A percentile compares a stretch with the other conserved stretches of the same genome.
Evolutionary conservation across 2,113 vertebrate genomes (phyloP).

Genomic region (Callipepla californica): DNA sequence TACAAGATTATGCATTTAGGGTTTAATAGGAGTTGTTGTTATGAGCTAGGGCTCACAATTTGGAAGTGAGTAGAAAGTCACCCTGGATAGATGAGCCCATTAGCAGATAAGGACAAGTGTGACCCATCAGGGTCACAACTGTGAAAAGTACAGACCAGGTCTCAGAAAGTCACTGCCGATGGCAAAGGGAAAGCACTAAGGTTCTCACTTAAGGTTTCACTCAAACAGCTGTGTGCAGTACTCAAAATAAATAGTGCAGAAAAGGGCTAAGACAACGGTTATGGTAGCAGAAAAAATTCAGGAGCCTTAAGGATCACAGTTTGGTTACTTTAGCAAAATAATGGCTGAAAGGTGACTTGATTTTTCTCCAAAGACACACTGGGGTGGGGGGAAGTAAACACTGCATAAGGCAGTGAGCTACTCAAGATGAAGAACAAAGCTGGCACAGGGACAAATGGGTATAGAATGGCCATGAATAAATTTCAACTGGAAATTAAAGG

Average conservation of each 20-base stretch:
- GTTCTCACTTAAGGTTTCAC: background rate
- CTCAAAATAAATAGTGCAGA: background rate
- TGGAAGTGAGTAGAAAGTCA: conserved; percentile 26
- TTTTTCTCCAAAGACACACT: background rate
- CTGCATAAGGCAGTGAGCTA: background rate
- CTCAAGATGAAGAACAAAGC: conserved; percentile 12
- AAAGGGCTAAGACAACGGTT: background rate
- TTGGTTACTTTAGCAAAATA: background rate
- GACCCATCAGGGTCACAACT: background rate
- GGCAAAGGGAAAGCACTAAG: background rate
- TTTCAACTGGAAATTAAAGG: too few relatives aligned
- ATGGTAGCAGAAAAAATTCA: background rate
- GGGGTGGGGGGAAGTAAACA: conserved; percentile 16
- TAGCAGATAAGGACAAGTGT: conserved; percentile 1
- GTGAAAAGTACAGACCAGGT: background rate
- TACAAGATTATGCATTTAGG: conserved; percentile 35
- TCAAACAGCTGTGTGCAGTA: background rate
- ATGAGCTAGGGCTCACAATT: background rate
- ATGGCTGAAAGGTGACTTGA: background rate
- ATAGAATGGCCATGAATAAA: too few relatives aligned
- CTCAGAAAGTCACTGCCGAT: background rate
- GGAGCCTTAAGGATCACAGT: background rate
- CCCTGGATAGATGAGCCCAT: background rate
- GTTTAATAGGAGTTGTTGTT: conserved; percentile 39
- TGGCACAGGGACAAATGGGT: conserved; percentile 46